phyloP scores from a whole-genome alignment of 1,140 invertebrate species.

The Euschistus heros region DNA sequence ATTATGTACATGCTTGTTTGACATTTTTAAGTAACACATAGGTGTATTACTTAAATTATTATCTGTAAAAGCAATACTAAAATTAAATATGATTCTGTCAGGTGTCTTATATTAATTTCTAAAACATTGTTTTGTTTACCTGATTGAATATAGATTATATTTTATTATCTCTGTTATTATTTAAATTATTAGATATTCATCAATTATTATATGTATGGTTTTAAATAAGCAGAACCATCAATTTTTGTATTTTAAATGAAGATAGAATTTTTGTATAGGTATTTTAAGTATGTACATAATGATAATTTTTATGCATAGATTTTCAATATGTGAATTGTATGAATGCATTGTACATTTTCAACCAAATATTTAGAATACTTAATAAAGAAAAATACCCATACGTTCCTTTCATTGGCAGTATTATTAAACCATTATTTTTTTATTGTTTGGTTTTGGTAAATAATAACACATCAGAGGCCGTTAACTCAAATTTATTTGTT shows the following conservation, averaged over 20 bases:
- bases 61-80: slow-evolving; percentile 22
- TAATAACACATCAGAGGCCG: too few relatives aligned
- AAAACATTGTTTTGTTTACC: not conserved
- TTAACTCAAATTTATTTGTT: too few relatives aligned
- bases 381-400: slow-evolving; percentile 6
- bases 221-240: slow-evolving; percentile 15
- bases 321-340: slow-evolving; percentile 16
- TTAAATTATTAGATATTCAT: slow-evolving; percentile 19
- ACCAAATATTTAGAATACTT: slow-evolving; percentile 17
- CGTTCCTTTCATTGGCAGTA: too few relatives aligned
- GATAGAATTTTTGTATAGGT: slow-evolving; percentile 20
- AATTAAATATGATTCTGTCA: slow-evolving; percentile 10
- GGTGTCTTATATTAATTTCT: too few relatives aligned
- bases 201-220: slow-evolving; percentile 9
- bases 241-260: slow-evolving; percentile 23
- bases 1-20: slow-evolving; percentile 21
- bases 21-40: slow-evolving; percentile 7
- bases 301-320: slow-evolving; percentile 22
- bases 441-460: too few relatives aligned
- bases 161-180: slow-evolving; percentile 9
- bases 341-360: slow-evolving; percentile 23
- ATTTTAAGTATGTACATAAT: slow-evolving; percentile 22
- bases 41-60: not conserved
- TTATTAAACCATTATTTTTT: too few relatives aligned
- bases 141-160: slow-evolving; percentile 9